These are phyloP conservation scores for Anarsia innoxiella DNA, from an alignment of 2,888 invertebrate genomes.

Conservation along the genomic window DNA sequence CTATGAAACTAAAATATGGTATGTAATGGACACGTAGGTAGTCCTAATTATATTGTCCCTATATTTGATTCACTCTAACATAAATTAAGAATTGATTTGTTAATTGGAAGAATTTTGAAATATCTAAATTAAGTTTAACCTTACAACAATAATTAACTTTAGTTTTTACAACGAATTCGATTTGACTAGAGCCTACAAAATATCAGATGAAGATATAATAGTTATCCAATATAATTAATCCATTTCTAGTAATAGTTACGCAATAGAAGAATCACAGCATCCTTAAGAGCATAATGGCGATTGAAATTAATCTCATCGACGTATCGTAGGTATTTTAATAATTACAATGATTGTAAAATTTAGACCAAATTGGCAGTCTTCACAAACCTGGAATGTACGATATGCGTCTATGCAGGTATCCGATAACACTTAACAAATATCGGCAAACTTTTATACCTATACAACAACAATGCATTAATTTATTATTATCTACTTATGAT, in stretches of 20 bases:
- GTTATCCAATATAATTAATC: constrained; percentile 50
- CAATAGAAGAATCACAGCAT: constrained; percentile 76
- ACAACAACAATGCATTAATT: constrained; percentile 67
- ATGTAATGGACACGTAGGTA: constrained; percentile 57
- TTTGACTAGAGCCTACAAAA: constrained; percentile 70
- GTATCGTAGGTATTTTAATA: constrained; percentile 66
- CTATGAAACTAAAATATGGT: constrained; percentile 62
- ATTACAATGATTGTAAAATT: constrained; percentile 71
- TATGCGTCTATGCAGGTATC: constrained; percentile 74
- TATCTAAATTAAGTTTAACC: constrained; percentile 61
- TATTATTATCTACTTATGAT: constrained; percentile 41
- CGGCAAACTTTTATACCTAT: constrained; percentile 64
- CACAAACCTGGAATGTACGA: constrained; percentile 75
- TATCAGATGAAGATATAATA: constrained; percentile 65
- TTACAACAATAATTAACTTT: constrained; percentile 49
- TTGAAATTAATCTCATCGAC: constrained; percentile 71
- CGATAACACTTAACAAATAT: constrained; percentile 69
- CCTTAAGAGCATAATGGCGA: constrained; percentile 72
- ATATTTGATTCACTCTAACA: constrained; percentile 39
- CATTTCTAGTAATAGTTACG: constrained; percentile 66
- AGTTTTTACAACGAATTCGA: constrained; percentile 70
- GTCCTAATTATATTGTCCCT: constrained; percentile 67
- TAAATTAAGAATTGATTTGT: constrained; percentile 30
- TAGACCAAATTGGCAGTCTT: constrained; percentile 76
- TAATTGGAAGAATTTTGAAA: constrained; percentile 66